Percentiles rank a stretch among this genome's conserved stretches.
phyloP scores from a whole-genome alignment of 2,113 vertebrate genomes.

The Myiopsitta monachus region DNA sequence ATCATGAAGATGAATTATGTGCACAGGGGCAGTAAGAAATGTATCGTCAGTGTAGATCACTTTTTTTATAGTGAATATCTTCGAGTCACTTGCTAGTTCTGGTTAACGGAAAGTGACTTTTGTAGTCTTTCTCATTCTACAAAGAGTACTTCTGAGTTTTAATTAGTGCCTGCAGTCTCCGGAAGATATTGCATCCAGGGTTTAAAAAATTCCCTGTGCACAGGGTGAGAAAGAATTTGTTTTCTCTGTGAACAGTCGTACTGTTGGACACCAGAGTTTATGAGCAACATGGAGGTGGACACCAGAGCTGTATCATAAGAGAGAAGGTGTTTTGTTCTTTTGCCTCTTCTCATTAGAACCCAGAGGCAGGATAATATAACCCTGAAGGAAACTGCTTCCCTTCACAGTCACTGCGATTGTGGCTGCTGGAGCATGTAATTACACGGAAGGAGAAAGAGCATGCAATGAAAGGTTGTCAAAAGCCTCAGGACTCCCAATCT shows the following conservation, averaged over 20 bases:
- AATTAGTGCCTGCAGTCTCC: not conserved
- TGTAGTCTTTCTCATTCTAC: slow-evolving; percentile 23
- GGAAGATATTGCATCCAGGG: not conserved
- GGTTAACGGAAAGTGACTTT: slow-evolving; percentile 65
- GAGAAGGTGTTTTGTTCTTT: not conserved
- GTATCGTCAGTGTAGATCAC: slow-evolving; percentile 29
- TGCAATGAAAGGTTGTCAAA: slow-evolving; percentile 7
- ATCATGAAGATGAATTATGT: slow-evolving; percentile 17
- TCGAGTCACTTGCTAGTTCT: slow-evolving; percentile 62
- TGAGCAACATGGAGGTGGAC: not conserved
- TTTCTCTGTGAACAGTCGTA: not conserved
- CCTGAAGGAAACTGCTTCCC: slow-evolving; percentile 27
- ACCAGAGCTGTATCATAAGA: not conserved
- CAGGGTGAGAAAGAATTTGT: not conserved
- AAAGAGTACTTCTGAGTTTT: not conserved
- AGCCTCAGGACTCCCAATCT: slow-evolving; percentile 48
- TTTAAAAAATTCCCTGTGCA: not conserved
- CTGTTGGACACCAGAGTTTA: not conserved
- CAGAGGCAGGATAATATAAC: not conserved
- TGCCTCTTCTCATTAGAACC: not conserved
- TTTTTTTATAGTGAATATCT: slow-evolving; percentile 50
- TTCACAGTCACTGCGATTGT: not conserved
- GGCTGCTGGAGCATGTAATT: slow-evolving; percentile 50
- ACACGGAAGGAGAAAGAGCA: not conserved
- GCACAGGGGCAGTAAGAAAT: slow-evolving; percentile 34